Base-by-base conservation (phyloP, 2,113 vertebrate species). In the Corydoras maculifer region DNA sequence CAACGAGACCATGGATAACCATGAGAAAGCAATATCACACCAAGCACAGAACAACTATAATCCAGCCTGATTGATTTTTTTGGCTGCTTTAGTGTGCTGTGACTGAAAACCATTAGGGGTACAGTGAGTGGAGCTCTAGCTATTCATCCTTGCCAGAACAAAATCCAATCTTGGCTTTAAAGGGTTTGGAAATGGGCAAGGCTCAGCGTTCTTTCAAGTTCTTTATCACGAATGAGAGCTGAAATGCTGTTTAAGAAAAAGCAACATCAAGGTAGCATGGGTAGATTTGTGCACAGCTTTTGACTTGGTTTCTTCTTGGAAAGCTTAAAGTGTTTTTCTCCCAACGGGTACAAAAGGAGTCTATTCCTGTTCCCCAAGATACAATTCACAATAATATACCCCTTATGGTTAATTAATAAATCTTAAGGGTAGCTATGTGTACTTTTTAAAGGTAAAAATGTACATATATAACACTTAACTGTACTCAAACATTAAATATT, bases 81-180 rank as follows among this genome's bases (percentile, higher is more conserved):
- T 9, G 12, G 60, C 61, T 71, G 60, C 60, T 58, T 58, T 59
- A 11, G 59, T 25, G 48, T 6, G n/a, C 58, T 4, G 7, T 18
- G 14, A 71, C 30, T 43, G 51, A 63, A 71, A 61, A 71, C 69
- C 14, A 31, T 64, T 72, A 65, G 31, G 49, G 72, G 58, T 66
- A 4, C 1, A 60, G 14, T 77, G 63, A 58, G 67, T 61, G 43
- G 58, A 65, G 62, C 67, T 31, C 13, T 73, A 53, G 59, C 67
- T 59, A 62, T 70, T 79, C 62, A 64, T 75, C 73, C 76, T 59
- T 64, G 50, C 63, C 30, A 69, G 58, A 55, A 62, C 48, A 76
- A 73, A 73, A 70, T 58, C 65, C 54, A 62, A 54, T 61, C 35
- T 49, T 49, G 55, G 53, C 63, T 73, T 59, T 50, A 50, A 66